Evolutionary conservation across 2,113 vertebrate species (phyloP).

Genomic region (Bubo blakistoni): DNA sequence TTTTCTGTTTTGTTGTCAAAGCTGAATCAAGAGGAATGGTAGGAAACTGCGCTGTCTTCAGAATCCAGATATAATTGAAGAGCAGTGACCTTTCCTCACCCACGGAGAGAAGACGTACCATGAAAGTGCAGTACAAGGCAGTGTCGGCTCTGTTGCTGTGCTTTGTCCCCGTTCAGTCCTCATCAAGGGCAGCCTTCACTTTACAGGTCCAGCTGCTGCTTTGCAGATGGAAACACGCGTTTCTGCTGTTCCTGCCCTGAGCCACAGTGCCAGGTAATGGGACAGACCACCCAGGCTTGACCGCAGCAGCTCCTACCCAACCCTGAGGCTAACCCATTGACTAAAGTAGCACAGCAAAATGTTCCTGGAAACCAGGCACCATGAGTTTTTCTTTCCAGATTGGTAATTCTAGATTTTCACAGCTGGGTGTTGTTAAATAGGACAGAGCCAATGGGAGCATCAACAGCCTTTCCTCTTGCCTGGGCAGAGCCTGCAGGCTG

Average conservation of each 20-base stretch:
- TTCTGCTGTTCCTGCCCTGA: neutral
- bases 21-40: neutral
- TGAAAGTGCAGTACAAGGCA: neutral
- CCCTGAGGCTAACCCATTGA: neutral
- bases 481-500: neutral
- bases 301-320: neutral
- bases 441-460: neutral
- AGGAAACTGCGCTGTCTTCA: neutral
- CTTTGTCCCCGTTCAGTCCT: neutral
- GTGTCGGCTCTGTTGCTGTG: neutral
- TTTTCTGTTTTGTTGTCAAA: neutral
- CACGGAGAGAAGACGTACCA: neutral
- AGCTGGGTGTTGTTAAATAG: neutral
- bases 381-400: neutral
- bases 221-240: neutral
- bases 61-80: neutral
- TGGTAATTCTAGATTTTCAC: neutral
- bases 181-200: neutral
- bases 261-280: rapidly evolving
- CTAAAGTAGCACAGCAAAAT: neutral
- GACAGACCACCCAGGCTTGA: neutral
- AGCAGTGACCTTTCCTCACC: neutral
- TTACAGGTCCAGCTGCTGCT: neutral
- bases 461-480: neutral
- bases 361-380: neutral